A percentile compares a stretch with the other conserved stretches of the same genome.
phyloP scores from a whole-genome alignment of 2,888 invertebrate genomes.

The Drosophila anomelani region DNA sequence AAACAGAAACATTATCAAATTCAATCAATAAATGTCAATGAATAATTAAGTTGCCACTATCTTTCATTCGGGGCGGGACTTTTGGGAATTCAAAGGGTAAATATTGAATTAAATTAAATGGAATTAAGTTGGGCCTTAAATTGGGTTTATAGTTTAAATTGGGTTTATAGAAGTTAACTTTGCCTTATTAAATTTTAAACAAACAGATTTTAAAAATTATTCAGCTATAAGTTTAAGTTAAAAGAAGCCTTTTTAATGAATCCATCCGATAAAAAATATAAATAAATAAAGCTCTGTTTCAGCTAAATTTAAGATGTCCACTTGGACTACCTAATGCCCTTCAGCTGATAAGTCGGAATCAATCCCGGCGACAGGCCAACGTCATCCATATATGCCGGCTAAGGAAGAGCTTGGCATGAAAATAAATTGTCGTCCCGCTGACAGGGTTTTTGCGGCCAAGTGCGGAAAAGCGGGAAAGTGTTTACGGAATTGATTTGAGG shows the following conservation, averaged over 20 bases:
- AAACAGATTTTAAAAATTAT: no score
- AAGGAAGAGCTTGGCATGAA: slow-evolving; percentile 54
- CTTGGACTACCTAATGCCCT: not conserved
- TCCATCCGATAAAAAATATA: not conserved
- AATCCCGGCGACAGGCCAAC: slow-evolving; percentile 23
- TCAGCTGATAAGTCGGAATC: slow-evolving; percentile 29
- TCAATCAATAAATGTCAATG: slow-evolving; percentile 82
- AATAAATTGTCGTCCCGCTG: slow-evolving; percentile 69
- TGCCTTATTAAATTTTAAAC: not conserved
- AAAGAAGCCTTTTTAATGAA: no score
- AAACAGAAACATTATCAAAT: slow-evolving; percentile 72
- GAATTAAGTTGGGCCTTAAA: not conserved
- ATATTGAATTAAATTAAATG: not conserved
- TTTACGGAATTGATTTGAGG: slow-evolving; percentile 74
- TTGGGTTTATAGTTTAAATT: slow-evolving; percentile 1
- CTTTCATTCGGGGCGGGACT: slow-evolving; percentile 4
- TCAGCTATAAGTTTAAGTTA: no score
- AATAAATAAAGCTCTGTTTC: not conserved
- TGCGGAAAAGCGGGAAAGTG: slow-evolving; percentile 53
- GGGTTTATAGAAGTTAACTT: not conserved
- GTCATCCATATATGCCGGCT: slow-evolving; percentile 21
- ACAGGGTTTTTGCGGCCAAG: slow-evolving; percentile 51
- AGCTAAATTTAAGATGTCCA: not conserved
- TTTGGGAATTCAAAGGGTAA: slow-evolving; percentile 3
- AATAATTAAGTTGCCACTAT: slow-evolving; percentile 60